Percentiles rank a stretch among this genome's conserved stretches.
These are phyloP conservation scores for Adrianichthys oophorus DNA, from an alignment of 2,797 vertebrate species.

Conservation along the genomic window DNA sequence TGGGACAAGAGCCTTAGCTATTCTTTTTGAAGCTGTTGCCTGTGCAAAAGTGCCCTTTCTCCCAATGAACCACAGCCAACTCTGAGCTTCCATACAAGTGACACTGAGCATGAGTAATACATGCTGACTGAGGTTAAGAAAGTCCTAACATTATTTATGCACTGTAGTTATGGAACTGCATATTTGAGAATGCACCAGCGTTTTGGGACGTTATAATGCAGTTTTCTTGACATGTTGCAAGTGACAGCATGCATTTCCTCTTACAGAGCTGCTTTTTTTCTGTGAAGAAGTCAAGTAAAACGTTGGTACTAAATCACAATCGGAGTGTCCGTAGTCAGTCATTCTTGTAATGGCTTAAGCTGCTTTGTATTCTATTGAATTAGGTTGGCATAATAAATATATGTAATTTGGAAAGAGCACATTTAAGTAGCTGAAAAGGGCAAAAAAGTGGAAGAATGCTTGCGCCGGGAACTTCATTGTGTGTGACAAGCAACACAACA, in stretches of 20 bases:
- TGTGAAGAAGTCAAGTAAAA: conserved; percentile 32
- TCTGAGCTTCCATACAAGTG: conserved; percentile 31
- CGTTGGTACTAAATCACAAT: conserved; percentile 25
- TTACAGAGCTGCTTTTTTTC: conserved; percentile 19
- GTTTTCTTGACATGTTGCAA: conserved; percentile 9
- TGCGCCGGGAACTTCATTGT: conserved; percentile 70
- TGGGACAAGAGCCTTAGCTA: conserved; percentile 59
- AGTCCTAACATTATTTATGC: conserved; percentile 39
- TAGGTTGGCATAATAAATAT: conserved; percentile 68
- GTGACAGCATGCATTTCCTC: conserved; percentile 37
- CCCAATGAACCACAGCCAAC: conserved; percentile 34
- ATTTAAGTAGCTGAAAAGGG: conserved; percentile 42
- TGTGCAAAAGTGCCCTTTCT: conserved; percentile 48
- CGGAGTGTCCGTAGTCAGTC: conserved; percentile 17
- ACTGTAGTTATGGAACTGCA: conserved; percentile 23
- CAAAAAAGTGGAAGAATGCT: conserved; percentile 32
- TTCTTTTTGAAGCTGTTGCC: conserved; percentile 63
- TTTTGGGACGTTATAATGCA: conserved; percentile 20
- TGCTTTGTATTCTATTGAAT: conserved; percentile 59
- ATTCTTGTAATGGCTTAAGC: conserved; percentile 57
- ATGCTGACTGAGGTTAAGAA: conserved; percentile 41
- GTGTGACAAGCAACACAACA: conserved; percentile 70
- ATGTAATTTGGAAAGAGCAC: conserved; percentile 53
- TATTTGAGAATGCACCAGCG: conserved; percentile 22
- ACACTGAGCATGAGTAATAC: conserved; percentile 57